Conservation (phyloP, 2,888 invertebrate species). For the Gymnosoma rotundatum region DNA sequence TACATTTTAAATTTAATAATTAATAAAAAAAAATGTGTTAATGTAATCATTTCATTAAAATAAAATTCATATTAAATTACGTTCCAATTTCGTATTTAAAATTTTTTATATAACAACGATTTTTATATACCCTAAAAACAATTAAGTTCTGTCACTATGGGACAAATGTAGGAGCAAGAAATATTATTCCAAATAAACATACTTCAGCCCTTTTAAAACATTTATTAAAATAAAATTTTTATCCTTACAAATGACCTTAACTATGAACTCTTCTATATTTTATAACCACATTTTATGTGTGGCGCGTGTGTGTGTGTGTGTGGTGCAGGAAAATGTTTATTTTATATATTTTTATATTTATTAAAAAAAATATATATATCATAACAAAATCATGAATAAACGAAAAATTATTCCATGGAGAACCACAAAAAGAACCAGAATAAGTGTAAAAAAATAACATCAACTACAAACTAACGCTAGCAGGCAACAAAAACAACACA, state of each 20-base stretch:
- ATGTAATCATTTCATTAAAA: no score
- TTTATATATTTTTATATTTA: slow-evolving; percentile 46
- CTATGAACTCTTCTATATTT: neutral
- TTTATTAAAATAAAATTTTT: neutral
- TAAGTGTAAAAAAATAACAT: slow-evolving; percentile 66
- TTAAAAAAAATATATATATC: slow-evolving; percentile 52
- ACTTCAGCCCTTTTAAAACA: no score
- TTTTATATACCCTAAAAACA: no score
- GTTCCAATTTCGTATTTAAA: no score
- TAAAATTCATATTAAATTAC: no score
- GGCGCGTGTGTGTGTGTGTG: neutral
- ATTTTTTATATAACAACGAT: no score
- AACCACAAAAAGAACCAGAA: slow-evolving; percentile 5
- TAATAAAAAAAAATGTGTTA: no score
- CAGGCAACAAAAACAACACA: slow-evolving; percentile 55
- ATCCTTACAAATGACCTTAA: neutral
- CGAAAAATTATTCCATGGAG: slow-evolving; percentile 47
- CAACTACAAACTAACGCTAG: slow-evolving; percentile 42
- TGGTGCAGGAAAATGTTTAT: slow-evolving; percentile 40
- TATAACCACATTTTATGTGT: neutral
- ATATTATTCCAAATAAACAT: no score
- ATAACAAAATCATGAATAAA: slow-evolving; percentile 47
- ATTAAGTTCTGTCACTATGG: no score
- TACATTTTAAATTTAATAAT: no score
- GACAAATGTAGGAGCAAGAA: no score